Base-by-base conservation (phyloP, 2,888 invertebrate genomes). In the Scaptomyza cyrtandrae region DNA sequence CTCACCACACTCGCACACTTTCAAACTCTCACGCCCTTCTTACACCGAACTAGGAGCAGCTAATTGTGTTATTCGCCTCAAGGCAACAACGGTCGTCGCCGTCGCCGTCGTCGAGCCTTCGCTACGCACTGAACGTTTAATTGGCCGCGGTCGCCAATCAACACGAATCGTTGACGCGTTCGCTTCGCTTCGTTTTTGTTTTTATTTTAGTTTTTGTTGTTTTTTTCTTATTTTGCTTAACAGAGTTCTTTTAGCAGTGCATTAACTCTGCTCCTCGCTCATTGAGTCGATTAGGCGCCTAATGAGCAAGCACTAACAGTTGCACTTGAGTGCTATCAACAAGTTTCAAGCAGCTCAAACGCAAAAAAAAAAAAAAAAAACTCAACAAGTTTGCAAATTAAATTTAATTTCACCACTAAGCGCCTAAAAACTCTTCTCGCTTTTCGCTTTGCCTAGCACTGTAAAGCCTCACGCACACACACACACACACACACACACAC, bases 251-350 rank as follows among this genome's bases (percentile, higher is more conserved):
- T 52, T 27, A 14, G n/a, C 27, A 39, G 11, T 39, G 39, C 52
- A 52, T 52, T 52, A 6, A 29, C 33, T 33, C 33, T 24, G 33
- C 33, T 33, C 31, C 31, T 9, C 65, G 48, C 54, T 65, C 59
- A 45, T 29, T 52, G 67, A 71, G 80, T 71, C 81, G 71, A 80
- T 80, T 80, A 84, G 85, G 81, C 74, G 74, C 78, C 78, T 80
- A 80, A 80, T 80, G 78, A 80, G 81, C 71, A 57, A 56, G 71
- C 78, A 65, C 64, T 68, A 77, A 80, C 78, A 61, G 67, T 78
- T 78, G 78, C 78, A 77, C 75, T 75, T 54, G 50, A 72, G 73
- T 55, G 66, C 48, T 35, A 60, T 50, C 67, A 66, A 57, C 66
- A 67, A 67, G 58, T 67, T 67, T 67, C 45, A 57, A 57, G 46